Evolutionary conservation across 1,140 invertebrate genomes (phyloP).

Genomic region (Trichonephila clavipes): DNA sequence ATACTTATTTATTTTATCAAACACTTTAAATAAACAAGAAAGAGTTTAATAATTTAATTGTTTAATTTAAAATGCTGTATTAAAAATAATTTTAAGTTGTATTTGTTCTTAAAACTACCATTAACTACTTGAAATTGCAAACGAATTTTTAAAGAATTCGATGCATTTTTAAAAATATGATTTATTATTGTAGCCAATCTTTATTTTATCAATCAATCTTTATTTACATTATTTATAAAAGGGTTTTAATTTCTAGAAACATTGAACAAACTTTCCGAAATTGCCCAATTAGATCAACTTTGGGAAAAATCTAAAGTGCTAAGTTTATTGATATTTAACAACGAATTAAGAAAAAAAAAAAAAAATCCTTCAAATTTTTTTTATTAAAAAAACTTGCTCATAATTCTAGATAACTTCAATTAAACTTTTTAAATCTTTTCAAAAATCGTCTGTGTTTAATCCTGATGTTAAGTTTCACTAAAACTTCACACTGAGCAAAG

Average conservation of each 20-base stretch:
- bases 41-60: too few species aligned
- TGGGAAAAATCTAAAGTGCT: background rate
- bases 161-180: too few species aligned
- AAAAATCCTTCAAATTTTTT: background rate
- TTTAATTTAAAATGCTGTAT: too few species aligned
- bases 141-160: too few species aligned
- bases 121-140: too few species aligned
- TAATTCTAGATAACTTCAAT: slow-evolving; percentile 13
- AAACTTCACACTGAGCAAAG: background rate
- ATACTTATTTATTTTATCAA: too few species aligned
- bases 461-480: background rate
- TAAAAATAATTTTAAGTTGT: too few species aligned
- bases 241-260: background rate
- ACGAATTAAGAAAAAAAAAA: background rate
- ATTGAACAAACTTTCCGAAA: background rate
- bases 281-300: background rate
- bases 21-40: too few species aligned
- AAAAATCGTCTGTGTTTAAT: background rate
- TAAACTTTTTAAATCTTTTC: background rate
- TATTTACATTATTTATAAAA: background rate
- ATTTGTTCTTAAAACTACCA: too few species aligned
- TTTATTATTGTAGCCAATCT: too few species aligned
- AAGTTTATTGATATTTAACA: background rate
- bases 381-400: background rate
- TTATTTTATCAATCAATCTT: too few species aligned